phyloP scores from a whole-genome alignment of 2,888 invertebrate genomes.

The Parochlus steinenii region DNA sequence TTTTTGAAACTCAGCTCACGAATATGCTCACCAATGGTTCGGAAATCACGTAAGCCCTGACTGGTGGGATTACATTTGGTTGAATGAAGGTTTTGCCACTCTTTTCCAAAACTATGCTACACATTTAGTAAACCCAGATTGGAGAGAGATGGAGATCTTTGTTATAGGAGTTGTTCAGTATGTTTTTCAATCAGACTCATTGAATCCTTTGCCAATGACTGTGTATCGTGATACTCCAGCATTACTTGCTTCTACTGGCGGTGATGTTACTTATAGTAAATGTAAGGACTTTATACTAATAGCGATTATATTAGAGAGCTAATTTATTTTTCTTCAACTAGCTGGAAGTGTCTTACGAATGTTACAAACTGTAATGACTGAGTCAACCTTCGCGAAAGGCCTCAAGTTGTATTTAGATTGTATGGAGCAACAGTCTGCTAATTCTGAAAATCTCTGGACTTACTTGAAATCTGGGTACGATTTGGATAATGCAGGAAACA shows the following conservation, averaged over 20 bases:
- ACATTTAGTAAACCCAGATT: conserved; percentile 36
- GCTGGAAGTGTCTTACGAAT: conserved; percentile 10
- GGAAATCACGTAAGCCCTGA: conserved; percentile 39
- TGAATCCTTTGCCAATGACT: conserved; percentile 63
- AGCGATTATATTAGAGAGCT: neutral
- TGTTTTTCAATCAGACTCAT: conserved; percentile 51
- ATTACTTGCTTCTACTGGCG: conserved; percentile 68
- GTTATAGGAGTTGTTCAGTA: conserved; percentile 53
- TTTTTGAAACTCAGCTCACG: neutral
- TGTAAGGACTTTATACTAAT: conserved; percentile 38
- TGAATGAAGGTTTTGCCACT: conserved; percentile 58
- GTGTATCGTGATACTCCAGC: conserved; percentile 66
- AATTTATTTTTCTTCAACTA: neutral
- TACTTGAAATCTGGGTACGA: conserved; percentile 20
- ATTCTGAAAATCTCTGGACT: conserved; percentile 27
- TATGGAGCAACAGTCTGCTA: conserved; percentile 26
- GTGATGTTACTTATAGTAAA: conserved; percentile 77
- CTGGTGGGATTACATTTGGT: conserved; percentile 55
- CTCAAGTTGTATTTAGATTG: neutral
- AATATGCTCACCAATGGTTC: conserved; percentile 9
- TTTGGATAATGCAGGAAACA: conserved; percentile 11
- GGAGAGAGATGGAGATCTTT: conserved; percentile 62
- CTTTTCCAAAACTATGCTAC: conserved; percentile 48
- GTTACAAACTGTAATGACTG: conserved; percentile 7
- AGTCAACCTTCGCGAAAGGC: conserved; percentile 1